phyloP scores from a whole-genome alignment of 2,797 vertebrate species.

The Eremophila alpestris region DNA sequence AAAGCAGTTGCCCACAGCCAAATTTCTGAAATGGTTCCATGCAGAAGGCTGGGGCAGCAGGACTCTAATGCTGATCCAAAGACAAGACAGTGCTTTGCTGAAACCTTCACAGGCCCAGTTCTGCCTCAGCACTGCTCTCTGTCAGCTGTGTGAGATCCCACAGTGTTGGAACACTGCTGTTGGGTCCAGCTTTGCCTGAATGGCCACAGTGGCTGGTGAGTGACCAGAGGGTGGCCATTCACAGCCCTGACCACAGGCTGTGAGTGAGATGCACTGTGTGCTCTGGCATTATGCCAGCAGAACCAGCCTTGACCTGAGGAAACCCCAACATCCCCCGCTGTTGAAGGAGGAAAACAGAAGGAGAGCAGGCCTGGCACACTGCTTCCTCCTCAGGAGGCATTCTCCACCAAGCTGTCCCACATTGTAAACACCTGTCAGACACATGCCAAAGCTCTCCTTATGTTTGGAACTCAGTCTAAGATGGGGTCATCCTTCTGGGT shows the following conservation, averaged over 20 bases:
- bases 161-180: neutral
- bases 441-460: neutral
- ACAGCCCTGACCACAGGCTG: neutral
- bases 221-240: neutral
- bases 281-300: neutral
- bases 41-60: neutral
- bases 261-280: neutral
- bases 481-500: neutral
- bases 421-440: neutral
- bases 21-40: neutral
- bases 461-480: neutral
- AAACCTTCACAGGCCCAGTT: neutral
- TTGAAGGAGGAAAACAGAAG: neutral
- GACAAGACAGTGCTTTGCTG: neutral
- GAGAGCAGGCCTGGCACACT: neutral
- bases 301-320: neutral
- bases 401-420: neutral
- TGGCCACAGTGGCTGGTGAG: neutral
- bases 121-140: neutral
- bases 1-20: neutral
- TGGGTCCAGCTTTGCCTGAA: neutral
- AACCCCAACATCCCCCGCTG: fast-evolving
- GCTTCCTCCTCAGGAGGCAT: neutral
- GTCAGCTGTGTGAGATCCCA: neutral
- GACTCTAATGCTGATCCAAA: neutral